phyloP scores from a whole-genome alignment of 2,888 invertebrate genomes.

The Aricia artaxerxes region DNA sequence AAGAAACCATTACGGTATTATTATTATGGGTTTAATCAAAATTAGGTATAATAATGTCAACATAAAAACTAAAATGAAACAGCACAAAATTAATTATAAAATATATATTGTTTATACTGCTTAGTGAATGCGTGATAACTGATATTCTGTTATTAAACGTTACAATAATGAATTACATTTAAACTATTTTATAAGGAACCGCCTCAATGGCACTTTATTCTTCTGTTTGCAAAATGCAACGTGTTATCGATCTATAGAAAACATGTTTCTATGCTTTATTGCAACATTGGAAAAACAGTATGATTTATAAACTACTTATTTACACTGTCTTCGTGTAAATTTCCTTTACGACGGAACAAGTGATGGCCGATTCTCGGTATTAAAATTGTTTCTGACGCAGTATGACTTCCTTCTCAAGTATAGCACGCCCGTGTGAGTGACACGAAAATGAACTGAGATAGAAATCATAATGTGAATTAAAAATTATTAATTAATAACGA shows the following conservation, averaged over 20 bases:
- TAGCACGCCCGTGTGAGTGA: background rate
- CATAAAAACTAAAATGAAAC: constrained; percentile 37
- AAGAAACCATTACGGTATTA: too few relatives aligned
- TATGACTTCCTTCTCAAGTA: background rate
- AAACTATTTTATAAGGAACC: constrained; percentile 57
- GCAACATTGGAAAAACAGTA: constrained; percentile 34
- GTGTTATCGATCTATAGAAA: constrained; percentile 34
- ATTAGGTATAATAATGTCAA: too few relatives aligned
- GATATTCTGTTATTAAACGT: constrained; percentile 56
- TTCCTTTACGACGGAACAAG: constrained; percentile 45
- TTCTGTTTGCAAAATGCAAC: constrained; percentile 36
- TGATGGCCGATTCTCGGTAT: background rate
- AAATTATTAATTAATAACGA: background rate
- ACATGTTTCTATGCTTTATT: constrained; percentile 34
- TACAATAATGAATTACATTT: constrained; percentile 50
- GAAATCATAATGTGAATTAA: background rate
- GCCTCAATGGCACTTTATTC: constrained; percentile 62
- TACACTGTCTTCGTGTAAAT: constrained; percentile 44
- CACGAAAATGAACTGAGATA: background rate
- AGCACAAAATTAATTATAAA: constrained; percentile 54
- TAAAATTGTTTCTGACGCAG: background rate
- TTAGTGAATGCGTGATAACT: constrained; percentile 58
- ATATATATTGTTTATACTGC: constrained; percentile 66
- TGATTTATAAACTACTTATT: constrained; percentile 38
- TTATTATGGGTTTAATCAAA: too few relatives aligned